Conservation (phyloP, 2,797 vertebrate species). For the Myiothlypis coronata region DNA sequence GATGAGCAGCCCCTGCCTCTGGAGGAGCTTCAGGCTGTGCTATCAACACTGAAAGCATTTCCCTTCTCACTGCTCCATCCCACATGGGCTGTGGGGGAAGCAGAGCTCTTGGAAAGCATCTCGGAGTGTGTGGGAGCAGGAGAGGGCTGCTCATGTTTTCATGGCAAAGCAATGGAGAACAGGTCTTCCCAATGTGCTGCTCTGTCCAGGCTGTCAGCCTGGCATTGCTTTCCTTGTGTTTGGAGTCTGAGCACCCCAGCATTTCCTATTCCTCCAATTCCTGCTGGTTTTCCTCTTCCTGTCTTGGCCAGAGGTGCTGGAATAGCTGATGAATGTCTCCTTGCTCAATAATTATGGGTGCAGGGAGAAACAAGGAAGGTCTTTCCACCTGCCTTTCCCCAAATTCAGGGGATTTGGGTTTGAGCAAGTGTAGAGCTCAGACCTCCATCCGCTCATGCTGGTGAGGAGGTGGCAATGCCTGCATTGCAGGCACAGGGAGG, state of each 20-base stretch:
- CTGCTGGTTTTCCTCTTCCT: background rate
- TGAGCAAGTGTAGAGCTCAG: background rate
- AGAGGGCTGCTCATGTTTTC: background rate
- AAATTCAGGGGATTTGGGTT: background rate
- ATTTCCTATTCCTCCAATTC: background rate
- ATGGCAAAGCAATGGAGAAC: background rate
- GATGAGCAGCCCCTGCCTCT: background rate
- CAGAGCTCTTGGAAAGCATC: constrained; percentile 15
- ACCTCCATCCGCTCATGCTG: background rate
- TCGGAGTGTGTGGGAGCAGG: background rate
- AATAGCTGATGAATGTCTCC: background rate
- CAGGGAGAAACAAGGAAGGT: background rate
- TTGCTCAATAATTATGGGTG: background rate
- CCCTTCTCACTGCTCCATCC: background rate
- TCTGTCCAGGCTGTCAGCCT: background rate
- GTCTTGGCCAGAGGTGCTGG: background rate
- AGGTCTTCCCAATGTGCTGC: background rate
- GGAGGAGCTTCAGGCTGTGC: background rate
- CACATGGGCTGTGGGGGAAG: background rate
- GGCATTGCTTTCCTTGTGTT: background rate
- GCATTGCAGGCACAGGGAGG: no score
- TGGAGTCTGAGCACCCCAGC: background rate
- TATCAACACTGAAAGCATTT: background rate
- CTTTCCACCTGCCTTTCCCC: background rate
- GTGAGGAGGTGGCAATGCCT: background rate